Conservation (phyloP, 2,888 invertebrate species). For the Caenorhabditis imperialis region DNA sequence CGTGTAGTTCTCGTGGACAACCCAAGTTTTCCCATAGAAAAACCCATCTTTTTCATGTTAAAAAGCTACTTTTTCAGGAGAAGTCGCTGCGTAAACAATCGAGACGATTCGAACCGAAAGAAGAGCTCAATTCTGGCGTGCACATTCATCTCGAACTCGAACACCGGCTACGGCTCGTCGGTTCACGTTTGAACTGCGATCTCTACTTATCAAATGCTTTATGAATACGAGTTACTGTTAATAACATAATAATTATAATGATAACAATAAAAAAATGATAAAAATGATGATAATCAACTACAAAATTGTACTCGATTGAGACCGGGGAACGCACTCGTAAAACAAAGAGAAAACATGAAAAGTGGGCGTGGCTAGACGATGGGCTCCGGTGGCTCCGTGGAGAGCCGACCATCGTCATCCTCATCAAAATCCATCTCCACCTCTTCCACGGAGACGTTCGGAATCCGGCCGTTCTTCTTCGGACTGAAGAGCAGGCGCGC, state of each 20-base stretch:
- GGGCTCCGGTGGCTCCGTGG: conserved; percentile 14
- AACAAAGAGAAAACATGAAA: background rate
- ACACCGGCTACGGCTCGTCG: conserved; percentile 39
- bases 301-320: conserved; percentile 48
- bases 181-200: conserved; percentile 29
- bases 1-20: too few species aligned
- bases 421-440: conserved; percentile 22
- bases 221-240: conserved; percentile 38
- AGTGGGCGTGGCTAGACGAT: conserved; percentile 26
- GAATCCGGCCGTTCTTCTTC: conserved; percentile 46
- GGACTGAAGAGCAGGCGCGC: conserved; percentile 47
- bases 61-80: conserved; percentile 41
- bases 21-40: background rate
- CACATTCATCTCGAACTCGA: conserved; percentile 49
- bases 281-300: too few species aligned
- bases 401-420: conserved; percentile 13
- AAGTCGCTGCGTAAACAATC: conserved; percentile 32
- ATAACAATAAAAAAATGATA: too few species aligned
- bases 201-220: conserved; percentile 44
- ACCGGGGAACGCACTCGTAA: conserved; percentile 39
- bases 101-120: conserved; percentile 36
- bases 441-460: conserved; percentile 37
- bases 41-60: background rate
- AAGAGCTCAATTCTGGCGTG: conserved; percentile 54
- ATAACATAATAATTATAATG: conserved; percentile 23